Base-by-base conservation (phyloP, 2,113 vertebrate genomes). In the Pholis gunnellus region DNA sequence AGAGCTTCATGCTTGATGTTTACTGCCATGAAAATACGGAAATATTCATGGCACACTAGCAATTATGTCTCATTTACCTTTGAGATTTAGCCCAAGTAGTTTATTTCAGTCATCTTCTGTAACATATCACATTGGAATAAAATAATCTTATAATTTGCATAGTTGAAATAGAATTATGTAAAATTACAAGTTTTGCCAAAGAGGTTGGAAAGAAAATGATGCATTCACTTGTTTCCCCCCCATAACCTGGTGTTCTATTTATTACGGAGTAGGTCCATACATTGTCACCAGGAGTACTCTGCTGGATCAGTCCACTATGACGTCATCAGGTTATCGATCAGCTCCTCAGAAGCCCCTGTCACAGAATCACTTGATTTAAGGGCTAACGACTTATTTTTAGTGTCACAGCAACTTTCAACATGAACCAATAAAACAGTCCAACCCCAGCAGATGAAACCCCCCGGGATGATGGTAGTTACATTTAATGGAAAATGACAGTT, bases 321-420 rank as follows among this genome's bases (percentile, higher is more conserved):
- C 90, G 93, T 94, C 92, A 93, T 92, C 73, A 42, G 79, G 67
- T 42, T 90, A 94, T 93, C 87, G 93, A 95, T 93, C 87, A 70
- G 72, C 80, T 84, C 75, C 57, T 91, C 74, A 82, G 72, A 76
- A 76, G 57, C 60, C 82, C 20, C 68, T 38, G 84, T 85, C 87
- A 77, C 64, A 78, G 46, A 83, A 29, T 54, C 59, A 25, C 17
- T 64, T 86, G 86, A 94, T 94, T 94, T 90, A 93, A 67, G 69
- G 73, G 42, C 70, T 69, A 17, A 29, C 85, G 79, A 89, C 83
- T 88, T 90, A 85, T 73, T 87, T 85, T 86, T 88, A 86, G 73
- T 86, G 87, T 75, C 61, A 75, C 75, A 67, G 79, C 84, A 82
- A 88, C 76, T 88, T 86, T 81, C 68, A 67, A 70, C 65, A 25